phyloP scores from a whole-genome alignment of 23 tunicate species.

The Oikopleura albicans region DNA sequence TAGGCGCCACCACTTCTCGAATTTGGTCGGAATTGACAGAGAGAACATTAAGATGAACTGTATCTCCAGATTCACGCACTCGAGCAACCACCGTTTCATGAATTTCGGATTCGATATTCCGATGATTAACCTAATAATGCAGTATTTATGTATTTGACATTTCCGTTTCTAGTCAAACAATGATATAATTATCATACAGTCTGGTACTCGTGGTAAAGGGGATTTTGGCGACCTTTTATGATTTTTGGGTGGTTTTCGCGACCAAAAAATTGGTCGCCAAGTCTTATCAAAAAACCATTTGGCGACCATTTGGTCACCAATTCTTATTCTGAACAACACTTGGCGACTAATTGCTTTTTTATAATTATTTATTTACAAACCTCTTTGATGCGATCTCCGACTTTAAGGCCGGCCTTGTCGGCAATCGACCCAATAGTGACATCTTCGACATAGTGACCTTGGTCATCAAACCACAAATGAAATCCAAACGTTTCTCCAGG shows the following conservation, averaged over 20 bases:
- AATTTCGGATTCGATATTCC: constrained; percentile 32
- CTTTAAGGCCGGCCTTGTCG: constrained; percentile 69
- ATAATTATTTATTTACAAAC: too few species aligned
- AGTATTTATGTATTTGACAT: background rate
- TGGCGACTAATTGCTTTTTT: too few species aligned
- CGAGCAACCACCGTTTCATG: constrained; percentile 39
- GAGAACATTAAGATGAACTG: constrained; percentile 38
- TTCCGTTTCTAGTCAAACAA: background rate
- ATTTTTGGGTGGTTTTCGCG: too few species aligned
- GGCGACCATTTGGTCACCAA: too few species aligned
- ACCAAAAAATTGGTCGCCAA: too few species aligned
- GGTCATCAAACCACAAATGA: constrained; percentile 70
- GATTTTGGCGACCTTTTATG: too few species aligned
- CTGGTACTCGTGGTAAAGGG: background rate
- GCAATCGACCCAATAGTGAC: constrained; percentile 84
- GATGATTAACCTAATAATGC: constrained; percentile 41
- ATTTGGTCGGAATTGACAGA: constrained; percentile 21
- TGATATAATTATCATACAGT: background rate
- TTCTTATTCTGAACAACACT: too few species aligned
- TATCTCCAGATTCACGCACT: constrained; percentile 33
- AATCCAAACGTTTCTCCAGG: constrained; percentile 46
- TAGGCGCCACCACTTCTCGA: constrained; percentile 10
- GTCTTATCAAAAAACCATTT: too few species aligned
- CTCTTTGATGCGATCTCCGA: constrained; percentile 42
- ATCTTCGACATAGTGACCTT: constrained; percentile 91